A percentile compares a stretch with the other conserved stretches of the same genome.
These are phyloP conservation scores for Poicephalus meyeri DNA, from an alignment of 2,113 vertebrate species.

Conservation along the genomic window DNA sequence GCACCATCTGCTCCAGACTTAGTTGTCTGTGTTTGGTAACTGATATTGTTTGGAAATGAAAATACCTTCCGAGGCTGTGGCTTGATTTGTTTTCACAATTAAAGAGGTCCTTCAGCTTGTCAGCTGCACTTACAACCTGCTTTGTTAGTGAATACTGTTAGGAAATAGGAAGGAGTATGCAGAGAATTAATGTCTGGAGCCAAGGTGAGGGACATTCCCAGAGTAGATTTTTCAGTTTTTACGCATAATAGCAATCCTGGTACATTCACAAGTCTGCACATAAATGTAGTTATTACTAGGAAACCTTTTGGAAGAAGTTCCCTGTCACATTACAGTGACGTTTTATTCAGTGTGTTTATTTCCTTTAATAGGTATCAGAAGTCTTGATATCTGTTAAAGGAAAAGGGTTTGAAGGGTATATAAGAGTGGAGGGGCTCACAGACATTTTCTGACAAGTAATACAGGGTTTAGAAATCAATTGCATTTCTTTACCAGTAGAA, in stretches of 20 bases:
- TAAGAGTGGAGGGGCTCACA: neutral
- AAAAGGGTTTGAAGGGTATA: neutral
- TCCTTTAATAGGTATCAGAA: neutral
- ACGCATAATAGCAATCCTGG: neutral
- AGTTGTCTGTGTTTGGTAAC: constrained; percentile 17
- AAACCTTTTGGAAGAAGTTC: neutral
- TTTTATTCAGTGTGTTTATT: neutral
- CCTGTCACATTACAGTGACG: neutral
- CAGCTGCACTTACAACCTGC: neutral
- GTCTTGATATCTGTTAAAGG: neutral
- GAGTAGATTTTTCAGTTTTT: neutral
- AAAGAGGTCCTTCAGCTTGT: neutral
- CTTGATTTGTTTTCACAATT: constrained; percentile 6
- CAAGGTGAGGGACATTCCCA: neutral
- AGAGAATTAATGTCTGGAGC: neutral
- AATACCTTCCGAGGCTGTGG: neutral
- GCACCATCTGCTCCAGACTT: constrained; percentile 36
- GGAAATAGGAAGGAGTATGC: neutral
- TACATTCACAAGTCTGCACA: neutral
- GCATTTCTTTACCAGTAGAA: neutral
- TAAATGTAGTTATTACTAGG: neutral
- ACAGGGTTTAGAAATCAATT: neutral
- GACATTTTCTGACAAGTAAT: neutral
- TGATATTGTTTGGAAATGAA: constrained; percentile 49
- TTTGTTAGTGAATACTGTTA: neutral